Evolutionary conservation across 2,888 invertebrate species (phyloP).

Genomic region (Hirtodrosophila confusa): DNA sequence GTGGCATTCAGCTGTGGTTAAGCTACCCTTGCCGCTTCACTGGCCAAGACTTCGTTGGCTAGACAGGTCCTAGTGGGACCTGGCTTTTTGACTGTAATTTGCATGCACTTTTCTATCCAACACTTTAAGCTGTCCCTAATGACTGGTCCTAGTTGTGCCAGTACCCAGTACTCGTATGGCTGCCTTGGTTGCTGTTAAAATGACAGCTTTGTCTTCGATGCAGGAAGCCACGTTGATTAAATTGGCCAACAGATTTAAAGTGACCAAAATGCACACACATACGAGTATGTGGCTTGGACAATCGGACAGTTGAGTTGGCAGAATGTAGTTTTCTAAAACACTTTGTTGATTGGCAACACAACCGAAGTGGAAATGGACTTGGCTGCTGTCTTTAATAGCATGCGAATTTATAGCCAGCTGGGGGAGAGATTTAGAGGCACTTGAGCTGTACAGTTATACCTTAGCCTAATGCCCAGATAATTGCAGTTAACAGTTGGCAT

Average conservation of each 20-base stretch:
- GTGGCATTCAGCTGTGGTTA: slow-evolving; percentile 39
- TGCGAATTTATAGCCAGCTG: slow-evolving; percentile 14
- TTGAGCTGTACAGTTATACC: slow-evolving; percentile 4
- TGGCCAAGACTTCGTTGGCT: slow-evolving; percentile 20
- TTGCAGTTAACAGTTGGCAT: slow-evolving; percentile 63
- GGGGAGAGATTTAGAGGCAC: slow-evolving; percentile 7
- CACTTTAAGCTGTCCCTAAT: slow-evolving; percentile 41
- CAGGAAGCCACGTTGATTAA: slow-evolving; percentile 47
- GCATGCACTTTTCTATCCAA: slow-evolving; percentile 47
- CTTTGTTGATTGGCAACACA: slow-evolving; percentile 47
- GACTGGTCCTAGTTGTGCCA: slow-evolving; percentile 22
- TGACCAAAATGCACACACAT: slow-evolving; percentile 32
- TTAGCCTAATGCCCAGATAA: slow-evolving; percentile 57
- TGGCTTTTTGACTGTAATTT: slow-evolving; percentile 59
- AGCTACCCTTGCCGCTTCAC: slow-evolving; percentile 54
- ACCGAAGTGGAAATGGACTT: slow-evolving; percentile 2
- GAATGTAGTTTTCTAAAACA: slow-evolving; percentile 32
- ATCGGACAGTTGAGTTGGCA: slow-evolving; percentile 13
- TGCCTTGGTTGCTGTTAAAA: slow-evolving; percentile 27
- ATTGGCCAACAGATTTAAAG: slow-evolving; percentile 61
- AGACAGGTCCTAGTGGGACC: not conserved
- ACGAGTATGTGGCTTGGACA: not conserved
- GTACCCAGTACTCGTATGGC: not conserved
- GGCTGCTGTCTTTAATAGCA: slow-evolving; percentile 9
- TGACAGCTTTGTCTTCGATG: slow-evolving; percentile 54